Conservation (phyloP, 1,140 invertebrate species). For the Caenorhabditis briggsae region DNA sequence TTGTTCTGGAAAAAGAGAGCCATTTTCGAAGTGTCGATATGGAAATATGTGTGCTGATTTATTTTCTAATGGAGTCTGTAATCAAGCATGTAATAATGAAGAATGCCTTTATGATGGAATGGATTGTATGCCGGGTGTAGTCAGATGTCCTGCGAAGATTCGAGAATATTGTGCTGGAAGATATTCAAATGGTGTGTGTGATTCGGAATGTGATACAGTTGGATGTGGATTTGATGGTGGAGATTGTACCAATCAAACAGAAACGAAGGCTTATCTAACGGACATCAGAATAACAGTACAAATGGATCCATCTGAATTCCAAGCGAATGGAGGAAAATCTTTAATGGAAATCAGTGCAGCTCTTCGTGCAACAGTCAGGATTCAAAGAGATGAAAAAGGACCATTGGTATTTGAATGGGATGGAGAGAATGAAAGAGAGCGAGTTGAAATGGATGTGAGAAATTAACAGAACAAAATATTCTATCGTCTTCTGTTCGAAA, state of each 20-base stretch:
- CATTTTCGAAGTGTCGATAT: slow-evolving; percentile 92
- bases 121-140: slow-evolving; percentile 82
- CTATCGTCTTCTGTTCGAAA: too few species aligned
- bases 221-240: slow-evolving; percentile 71
- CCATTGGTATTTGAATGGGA: slow-evolving; percentile 68
- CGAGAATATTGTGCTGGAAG: slow-evolving; percentile 62
- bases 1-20: slow-evolving; percentile 89
- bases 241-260: slow-evolving; percentile 56
- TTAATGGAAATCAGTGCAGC: slow-evolving; percentile 54
- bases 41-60: slow-evolving; percentile 89
- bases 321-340: slow-evolving; percentile 36
- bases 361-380: slow-evolving; percentile 56
- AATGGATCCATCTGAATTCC: slow-evolving; percentile 59
- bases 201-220: slow-evolving; percentile 69
- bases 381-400: slow-evolving; percentile 58
- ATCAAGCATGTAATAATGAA: slow-evolving; percentile 87
- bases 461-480: not conserved
- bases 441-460: too few species aligned
- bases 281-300: slow-evolving; percentile 40
- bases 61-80: slow-evolving; percentile 87
- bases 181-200: slow-evolving; percentile 70
- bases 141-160: slow-evolving; percentile 63
- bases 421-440: not conserved
- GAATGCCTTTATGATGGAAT: slow-evolving; percentile 93
- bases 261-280: not conserved